Base-by-base conservation (phyloP, 2,113 vertebrate species). In the Chlorodrepanis virens region DNA sequence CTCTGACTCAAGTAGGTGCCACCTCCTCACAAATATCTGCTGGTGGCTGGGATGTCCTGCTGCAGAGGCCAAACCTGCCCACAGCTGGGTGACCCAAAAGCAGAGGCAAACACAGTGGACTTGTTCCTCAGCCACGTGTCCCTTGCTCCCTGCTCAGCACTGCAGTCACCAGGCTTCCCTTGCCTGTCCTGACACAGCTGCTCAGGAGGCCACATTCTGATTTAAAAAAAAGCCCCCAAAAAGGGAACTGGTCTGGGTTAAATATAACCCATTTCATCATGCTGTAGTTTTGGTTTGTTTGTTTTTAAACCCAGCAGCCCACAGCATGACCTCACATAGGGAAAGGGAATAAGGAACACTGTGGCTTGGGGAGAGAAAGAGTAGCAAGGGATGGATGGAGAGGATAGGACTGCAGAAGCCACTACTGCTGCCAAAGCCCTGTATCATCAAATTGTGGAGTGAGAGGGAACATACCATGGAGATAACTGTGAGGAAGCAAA, bases 1-100 rank as follows among this genome's bases (percentile, higher is more conserved):
- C 37, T 63, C 12, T 14, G 40, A 8, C 45, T 81, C 50, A 59
- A 1, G 7, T 2, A 45, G 37, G 16, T 2, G 7, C 50, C 59
- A 49, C 47, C n/a, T 64, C 19, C 82, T 75, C 2, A 1, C 20
- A 80, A 49, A 27, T 0, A 1, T 47, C 42, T 61, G 50, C 35
- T 49, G 22, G 25, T 50, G 59, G 25, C 29, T 44, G 39, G 42
- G 47, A 19, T 0, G 0, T 47, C 37, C 45, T 0, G 0, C 27
- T 1, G 0, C 1, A 1, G 33, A 67, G 22, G 19, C 17, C 67
- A 95, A 93, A n/a, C 31, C 54, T 77, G 67, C 12, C 35, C 64
- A 35, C 5, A n/a, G 52, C 69, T 67, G 53, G 11, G 44, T 79
- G 74, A 83, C 17, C 25, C 50, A 47, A 59, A 63, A 87, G 56